Evolutionary conservation across 2,113 vertebrate genomes (phyloP).

Genomic region (Columba livia): DNA sequence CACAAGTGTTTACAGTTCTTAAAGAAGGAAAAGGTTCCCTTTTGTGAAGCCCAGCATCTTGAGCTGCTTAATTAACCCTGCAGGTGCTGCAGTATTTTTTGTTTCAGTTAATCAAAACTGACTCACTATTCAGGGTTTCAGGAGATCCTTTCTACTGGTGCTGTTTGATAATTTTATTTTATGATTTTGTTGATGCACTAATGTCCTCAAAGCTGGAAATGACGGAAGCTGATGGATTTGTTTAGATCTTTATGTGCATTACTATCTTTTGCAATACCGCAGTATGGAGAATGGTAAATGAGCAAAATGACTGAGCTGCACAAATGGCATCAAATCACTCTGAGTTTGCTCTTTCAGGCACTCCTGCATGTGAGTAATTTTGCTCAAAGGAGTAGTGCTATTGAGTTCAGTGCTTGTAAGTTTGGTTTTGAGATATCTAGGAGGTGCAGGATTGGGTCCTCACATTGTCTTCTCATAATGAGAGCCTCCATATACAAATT

Average conservation of each 20-base stretch:
- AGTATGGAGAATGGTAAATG: not conserved
- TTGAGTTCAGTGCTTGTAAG: not conserved
- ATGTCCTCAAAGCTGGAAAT: not conserved
- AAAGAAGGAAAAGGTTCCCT: conserved; percentile 17
- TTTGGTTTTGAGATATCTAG: not conserved
- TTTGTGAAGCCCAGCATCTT: conserved; percentile 45
- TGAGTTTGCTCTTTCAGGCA: not conserved
- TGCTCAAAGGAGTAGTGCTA: not conserved
- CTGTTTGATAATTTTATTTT: not conserved
- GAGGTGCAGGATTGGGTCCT: not conserved
- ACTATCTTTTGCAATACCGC: not conserved
- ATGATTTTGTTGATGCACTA: not conserved
- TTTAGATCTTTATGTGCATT: not conserved
- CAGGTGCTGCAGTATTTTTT: conserved; percentile 25
- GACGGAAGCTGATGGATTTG: not conserved
- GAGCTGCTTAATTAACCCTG: conserved; percentile 73
- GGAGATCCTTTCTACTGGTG: not conserved
- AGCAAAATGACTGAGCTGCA: not conserved
- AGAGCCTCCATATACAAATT: not conserved
- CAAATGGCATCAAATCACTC: not conserved
- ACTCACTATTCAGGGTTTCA: not conserved
- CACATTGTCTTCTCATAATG: not conserved
- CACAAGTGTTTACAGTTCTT: conserved; percentile 67
- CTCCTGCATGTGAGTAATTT: not conserved
- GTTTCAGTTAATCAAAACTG: not conserved